Evolutionary conservation across 2,797 vertebrate genomes (phyloP).

Genomic region (Syngnathus acus): DNA sequence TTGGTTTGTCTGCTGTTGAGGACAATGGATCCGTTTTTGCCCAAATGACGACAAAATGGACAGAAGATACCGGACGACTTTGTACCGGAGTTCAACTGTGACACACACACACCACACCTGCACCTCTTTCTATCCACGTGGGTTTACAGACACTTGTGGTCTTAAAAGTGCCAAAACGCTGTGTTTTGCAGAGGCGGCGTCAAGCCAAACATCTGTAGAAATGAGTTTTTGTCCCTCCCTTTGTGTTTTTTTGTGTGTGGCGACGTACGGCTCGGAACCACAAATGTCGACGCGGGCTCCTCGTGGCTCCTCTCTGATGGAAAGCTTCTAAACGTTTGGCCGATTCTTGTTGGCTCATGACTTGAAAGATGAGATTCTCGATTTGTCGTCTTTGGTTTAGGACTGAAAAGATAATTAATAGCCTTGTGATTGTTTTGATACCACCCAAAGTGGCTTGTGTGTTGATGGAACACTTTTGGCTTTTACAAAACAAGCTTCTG

Average conservation of each 20-base stretch:
- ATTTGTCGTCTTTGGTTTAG: not conserved
- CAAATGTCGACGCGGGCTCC: not conserved
- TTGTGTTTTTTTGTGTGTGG: too few species aligned
- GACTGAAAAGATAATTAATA: not conserved
- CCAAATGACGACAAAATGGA: slow-evolving; percentile 20
- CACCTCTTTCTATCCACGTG: slow-evolving; percentile 56
- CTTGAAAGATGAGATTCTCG: not conserved
- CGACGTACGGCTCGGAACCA: not conserved
- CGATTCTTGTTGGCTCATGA: not conserved
- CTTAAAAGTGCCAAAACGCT: slow-evolving; percentile 64
- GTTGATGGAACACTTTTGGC: not conserved
- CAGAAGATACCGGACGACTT: slow-evolving; percentile 33
- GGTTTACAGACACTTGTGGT: slow-evolving; percentile 72
- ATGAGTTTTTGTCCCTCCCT: slow-evolving; percentile 1
- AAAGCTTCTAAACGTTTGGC: not conserved
- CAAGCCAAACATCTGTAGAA: slow-evolving; percentile 61
- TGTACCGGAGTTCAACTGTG: slow-evolving; percentile 69
- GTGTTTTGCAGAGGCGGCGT: slow-evolving; percentile 26
- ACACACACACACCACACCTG: slow-evolving; percentile 31
- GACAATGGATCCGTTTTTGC: slow-evolving; percentile 11
- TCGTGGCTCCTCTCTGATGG: not conserved
- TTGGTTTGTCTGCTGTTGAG: slow-evolving; percentile 37
- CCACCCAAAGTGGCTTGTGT: not conserved
- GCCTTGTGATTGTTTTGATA: not conserved
- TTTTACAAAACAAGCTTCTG: not conserved